Evolutionary conservation across 2,113 vertebrate species (phyloP), one percentile per base, ranked within the genome.

Genomic region (Ammodytes marinus): DNA sequence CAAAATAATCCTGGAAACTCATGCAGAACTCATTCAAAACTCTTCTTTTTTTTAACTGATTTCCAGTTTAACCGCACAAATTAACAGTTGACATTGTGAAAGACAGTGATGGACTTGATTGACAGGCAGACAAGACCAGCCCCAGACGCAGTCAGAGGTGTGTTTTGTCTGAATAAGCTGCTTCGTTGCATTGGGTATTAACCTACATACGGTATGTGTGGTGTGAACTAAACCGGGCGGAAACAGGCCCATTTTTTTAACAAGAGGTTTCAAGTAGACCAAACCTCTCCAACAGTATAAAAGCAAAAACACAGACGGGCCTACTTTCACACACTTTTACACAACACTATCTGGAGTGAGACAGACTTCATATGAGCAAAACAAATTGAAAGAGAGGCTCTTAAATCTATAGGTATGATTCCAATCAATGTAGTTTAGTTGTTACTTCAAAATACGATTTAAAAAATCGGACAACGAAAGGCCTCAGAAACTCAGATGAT

Each of bases 121-220:
- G 43, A 27, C 71, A 74, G 66, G 14, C 86, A 87, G 86, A 84
- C 57, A 64, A 27, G 27, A 27, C 27, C 27, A 27, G 27, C 1
- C 27, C 27, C 27, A 27, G 27, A 27, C 43, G 57, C 77, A 27
- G 63, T 71, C 54, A 68, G 67, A 80, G 71, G 79, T 84, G 67
- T 74, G 77, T 87, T 79, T 68, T 72, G 74, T 86, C 47, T 75
- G 80, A 77, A 66, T 69, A 58, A 81, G 40, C 79, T 13, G 69
- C 49, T 69, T 74, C 4, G 12, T 6, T 65, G 79, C 46, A 52
- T 58, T 61, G 77, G 81, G 84, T 74, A 87, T 92, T 90, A 93
- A 92, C 88, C 90, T 86, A 90, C n/a, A 90, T 91, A n/a, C n/a
- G n/a, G n/a, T n/a, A 86, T 72, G 73, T 58, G 67, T 35, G 65